Evolutionary conservation across 2,888 invertebrate species (phyloP), one percentile per base, ranked within the genome.

Genomic region (Bruchidius siliquastri): DNA sequence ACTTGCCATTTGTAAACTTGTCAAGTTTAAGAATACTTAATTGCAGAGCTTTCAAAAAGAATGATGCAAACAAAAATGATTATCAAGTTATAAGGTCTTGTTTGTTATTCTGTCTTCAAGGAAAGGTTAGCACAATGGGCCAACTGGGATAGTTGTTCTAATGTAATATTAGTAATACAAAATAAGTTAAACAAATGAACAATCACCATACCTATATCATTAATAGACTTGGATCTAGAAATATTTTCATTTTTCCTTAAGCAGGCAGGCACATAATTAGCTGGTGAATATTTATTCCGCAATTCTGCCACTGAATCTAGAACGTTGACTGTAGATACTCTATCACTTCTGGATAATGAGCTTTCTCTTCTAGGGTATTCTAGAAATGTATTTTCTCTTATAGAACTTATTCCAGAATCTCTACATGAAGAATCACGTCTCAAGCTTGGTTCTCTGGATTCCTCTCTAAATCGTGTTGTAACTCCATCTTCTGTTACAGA

Each of bases 241-340:
- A 86, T 83, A 77, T 83, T 84, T 69, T 85, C 84, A 74, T 83
- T 82, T 78, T 85, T 79, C 72, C 87, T 80, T 69, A 84, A 78
- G 73, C 85, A 82, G 70, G 86, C 84, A 76, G 94, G 93, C 82
- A 92, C 90, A 85, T 94, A 94, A 83, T 92, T 91, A 68, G 91
- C 89, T 71, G 93, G 92, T 67, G 93, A 93, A 83, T 94, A 94
- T 85, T 92, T 93, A 82, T 91, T 92, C 83, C 92, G 91, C 76
- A 93, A 86, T 77, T 94, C 93, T 49, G 92, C 91, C 0, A 88
- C 85, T 0, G 87, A 86, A 66, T 87, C 86, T 22, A 84, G 81
- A 21, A 86, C 83, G 75, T 81, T 83, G 18, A 84, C 74, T 0
- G 84, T 80, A 26, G 80, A 81, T 68, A 80, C 75, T 74, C 80